Conservation (phyloP, 1,140 invertebrate genomes). For the Monochamus saltuarius region DNA sequence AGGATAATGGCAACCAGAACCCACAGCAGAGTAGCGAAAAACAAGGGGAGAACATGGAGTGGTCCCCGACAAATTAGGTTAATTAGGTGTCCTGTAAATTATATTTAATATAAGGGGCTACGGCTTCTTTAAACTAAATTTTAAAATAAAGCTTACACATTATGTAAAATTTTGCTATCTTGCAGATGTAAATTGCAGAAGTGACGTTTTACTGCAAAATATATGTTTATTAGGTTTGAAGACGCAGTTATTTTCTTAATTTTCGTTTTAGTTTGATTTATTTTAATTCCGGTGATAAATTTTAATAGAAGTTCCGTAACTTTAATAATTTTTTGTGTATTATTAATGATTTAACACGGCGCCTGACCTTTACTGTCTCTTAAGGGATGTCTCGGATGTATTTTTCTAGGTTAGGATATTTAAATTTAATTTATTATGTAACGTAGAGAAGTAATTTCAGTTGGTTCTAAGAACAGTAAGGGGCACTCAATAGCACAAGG, state of each 20-base stretch:
- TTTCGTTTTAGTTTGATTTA: too few species aligned
- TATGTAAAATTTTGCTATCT: constrained; percentile 3
- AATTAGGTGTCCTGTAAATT: constrained; percentile 26
- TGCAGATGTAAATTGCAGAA: not conserved
- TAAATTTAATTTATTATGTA: too few species aligned
- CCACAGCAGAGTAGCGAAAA: constrained; percentile 22
- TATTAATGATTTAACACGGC: too few species aligned
- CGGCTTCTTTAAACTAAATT: not conserved
- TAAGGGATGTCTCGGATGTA: too few species aligned
- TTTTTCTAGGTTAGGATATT: too few species aligned
- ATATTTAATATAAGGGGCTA: constrained; percentile 18
- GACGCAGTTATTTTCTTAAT: too few species aligned
- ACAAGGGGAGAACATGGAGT: constrained; percentile 45
- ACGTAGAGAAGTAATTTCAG: too few species aligned
- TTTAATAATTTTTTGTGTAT: too few species aligned
- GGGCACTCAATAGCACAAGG: constrained; percentile 6
- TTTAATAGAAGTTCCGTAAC: too few species aligned
- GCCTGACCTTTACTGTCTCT: too few species aligned
- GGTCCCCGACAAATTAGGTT: constrained; percentile 35
- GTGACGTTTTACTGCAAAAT: not conserved
- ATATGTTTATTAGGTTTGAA: not conserved
- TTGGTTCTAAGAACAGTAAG: not conserved
- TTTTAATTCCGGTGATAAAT: too few species aligned
- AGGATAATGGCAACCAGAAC: constrained; percentile 18
- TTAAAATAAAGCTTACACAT: not conserved